Base-by-base conservation (phyloP, 2,113 vertebrate species). In the Brachyhypopomus gauderio region DNA sequence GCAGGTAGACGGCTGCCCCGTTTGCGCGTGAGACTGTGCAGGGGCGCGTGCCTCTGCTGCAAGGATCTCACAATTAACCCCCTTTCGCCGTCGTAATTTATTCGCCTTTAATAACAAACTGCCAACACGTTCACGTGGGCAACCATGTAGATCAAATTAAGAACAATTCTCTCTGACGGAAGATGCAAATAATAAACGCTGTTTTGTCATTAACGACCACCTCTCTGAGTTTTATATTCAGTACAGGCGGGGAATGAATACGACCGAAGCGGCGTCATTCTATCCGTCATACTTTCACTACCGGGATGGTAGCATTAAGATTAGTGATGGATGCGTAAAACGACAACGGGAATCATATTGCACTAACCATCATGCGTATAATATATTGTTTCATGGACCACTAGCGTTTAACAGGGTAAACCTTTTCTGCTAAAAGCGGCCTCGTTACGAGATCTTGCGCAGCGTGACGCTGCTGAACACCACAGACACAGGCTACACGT, bases 81-180 rank as follows among this genome's bases (percentile, higher is more conserved):
- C 75, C 14, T 9, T 36, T 59, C 3, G 12, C 38, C 12, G 5
- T 14, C 45, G 12, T 3, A 52, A 14, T 30, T 3, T 1, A 52
- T 52, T 52, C 12, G 12, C 1, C 0, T 59, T 23, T 59, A 22
- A 41, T 8, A 62, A 1, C 20, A 34, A 75, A 41, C 23, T 60
- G 41, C 20, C 19, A 3, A 19, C 19, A 4, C 19, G 22, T n/a
- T 56, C 48, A 71, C 76, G 77, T 60, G 60, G 27, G 20, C 27
- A 25, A 66, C 55, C 81, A 87, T 79, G 84, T 84, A 73, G 82
- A 78, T 84, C 82, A 86, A 38, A 58, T 56, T 23, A 76, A 79
- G 72, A 84, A 78, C 84, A 75, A 45, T 72, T 71, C n/a, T 74
- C 63, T 73, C 58, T 60, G 19, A 73, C 63, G 66, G 71, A n/a